Evolutionary conservation across 2,888 invertebrate species (phyloP), one percentile per base, ranked within the genome.

Genomic region (Ormyrus labotus): DNA sequence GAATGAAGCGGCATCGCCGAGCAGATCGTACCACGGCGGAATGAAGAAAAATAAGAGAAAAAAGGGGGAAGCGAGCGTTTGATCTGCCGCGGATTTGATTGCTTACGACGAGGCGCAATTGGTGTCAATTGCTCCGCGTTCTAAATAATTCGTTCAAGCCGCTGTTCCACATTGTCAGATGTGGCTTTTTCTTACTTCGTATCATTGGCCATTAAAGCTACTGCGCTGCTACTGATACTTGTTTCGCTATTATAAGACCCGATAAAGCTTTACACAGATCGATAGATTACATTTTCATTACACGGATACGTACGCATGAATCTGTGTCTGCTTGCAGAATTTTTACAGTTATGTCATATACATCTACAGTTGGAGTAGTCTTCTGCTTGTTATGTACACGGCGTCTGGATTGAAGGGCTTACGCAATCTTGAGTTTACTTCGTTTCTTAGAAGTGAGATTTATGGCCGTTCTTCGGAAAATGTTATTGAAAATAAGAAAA

Each of bases 111-210:
- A 83, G 81, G 83, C 83, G 81, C 78, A 88, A 89, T 88, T 87
- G 87, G 83, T 86, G 88, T 88, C 89, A 89, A 89, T 89, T 89
- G 88, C 83, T 84, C 82, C 75, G 87, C 83, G 85, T 84, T 85
- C 87, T 81, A 85, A 87, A 88, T 89, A 87, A 87, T 89, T 86
- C 81, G 78, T 84, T 64, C 69, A 76, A 78, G 83, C 80, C 79
- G 51, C 48, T 69, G 76, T 13, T 77, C 65, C 50, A 70, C 63
- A 74, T 73, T 34, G 34, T 34, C 34, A 34, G 34, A 34, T 34
- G 34, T 34, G 34, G 34, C 34, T 34, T 34, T 34, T 34, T 34
- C 34, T 34, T 34, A 34, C 34, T 34, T 34, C 4, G 34, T 34
- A 34, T 34, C 34, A 34, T 34, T 34, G 34, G 34, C 34, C 34